Percentiles rank a stretch among this genome's conserved stretches.
Evolutionary conservation across 2,888 invertebrate genomes (phyloP).

Genomic region (Lamproptera curius): DNA sequence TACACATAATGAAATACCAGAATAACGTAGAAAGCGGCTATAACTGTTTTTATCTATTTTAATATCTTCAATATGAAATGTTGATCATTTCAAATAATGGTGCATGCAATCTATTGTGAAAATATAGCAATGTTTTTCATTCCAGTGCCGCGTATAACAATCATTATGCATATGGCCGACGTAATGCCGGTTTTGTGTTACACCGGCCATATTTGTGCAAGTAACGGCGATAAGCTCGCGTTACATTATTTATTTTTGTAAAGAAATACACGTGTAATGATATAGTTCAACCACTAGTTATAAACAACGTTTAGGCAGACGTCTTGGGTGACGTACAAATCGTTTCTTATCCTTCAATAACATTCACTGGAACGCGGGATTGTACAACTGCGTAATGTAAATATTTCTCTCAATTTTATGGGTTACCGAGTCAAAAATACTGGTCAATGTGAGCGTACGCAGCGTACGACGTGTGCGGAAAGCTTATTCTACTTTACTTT

Average conservation of each 20-base stretch:
- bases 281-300: slow-evolving; percentile 2
- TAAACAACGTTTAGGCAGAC: slow-evolving; percentile 13
- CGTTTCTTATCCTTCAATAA: slow-evolving; percentile 13
- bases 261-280: slow-evolving; percentile 13
- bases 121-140: no score
- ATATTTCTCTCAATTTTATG: slow-evolving; percentile 7
- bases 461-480: no score
- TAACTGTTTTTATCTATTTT: no score
- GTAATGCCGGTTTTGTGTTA: slow-evolving; percentile 1
- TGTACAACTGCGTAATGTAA: no score
- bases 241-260: slow-evolving; percentile 11
- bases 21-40: no score
- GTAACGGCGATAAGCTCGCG: slow-evolving; percentile 18
- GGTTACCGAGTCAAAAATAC: slow-evolving; percentile 2
- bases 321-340: slow-evolving; percentile 5
- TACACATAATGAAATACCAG: no score
- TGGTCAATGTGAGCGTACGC: not conserved
- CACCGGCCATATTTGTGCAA: slow-evolving; percentile 6
- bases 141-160: no score
- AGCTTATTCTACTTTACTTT: no score
- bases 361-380: slow-evolving; percentile 9
- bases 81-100: no score
- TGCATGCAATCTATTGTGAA: no score
- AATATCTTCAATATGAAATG: no score
- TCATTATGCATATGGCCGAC: slow-evolving; percentile 2